These are phyloP conservation scores for Hipposideros armiger DNA, from an alignment of 2,113 vertebrate genomes.

Conservation along the genomic window DNA sequence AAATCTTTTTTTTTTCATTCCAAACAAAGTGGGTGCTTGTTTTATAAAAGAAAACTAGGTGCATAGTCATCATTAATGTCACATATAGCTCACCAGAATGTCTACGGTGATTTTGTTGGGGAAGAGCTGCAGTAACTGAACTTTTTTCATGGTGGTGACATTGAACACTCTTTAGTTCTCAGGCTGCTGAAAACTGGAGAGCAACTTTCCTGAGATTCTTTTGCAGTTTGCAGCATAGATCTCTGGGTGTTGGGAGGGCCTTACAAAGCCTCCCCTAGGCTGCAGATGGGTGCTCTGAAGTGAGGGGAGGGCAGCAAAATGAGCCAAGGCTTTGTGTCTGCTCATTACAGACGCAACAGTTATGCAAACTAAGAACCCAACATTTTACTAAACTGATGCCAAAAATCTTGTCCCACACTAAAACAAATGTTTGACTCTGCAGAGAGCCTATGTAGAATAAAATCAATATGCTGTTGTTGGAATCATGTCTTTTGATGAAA, in stretches of 20 bases:
- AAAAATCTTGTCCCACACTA: slow-evolving; percentile 77
- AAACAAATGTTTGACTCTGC: slow-evolving; percentile 81
- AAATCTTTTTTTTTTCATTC: not conserved
- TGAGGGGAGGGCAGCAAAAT: slow-evolving; percentile 68
- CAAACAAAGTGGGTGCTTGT: not conserved
- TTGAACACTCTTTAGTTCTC: not conserved
- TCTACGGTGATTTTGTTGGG: not conserved
- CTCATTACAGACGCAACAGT: slow-evolving; percentile 75
- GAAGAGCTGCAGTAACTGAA: not conserved
- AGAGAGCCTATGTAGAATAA: slow-evolving; percentile 78
- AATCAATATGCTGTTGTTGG: slow-evolving; percentile 80
- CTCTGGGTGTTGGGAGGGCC: not conserved
- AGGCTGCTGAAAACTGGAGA: not conserved
- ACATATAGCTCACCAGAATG: not conserved
- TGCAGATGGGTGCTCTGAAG: slow-evolving; percentile 48
- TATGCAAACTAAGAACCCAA: slow-evolving; percentile 77
- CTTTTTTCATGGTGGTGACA: not conserved
- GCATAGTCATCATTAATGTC: not conserved
- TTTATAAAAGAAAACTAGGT: slow-evolving; percentile 4
- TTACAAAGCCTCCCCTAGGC: not conserved
- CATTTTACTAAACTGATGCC: slow-evolving; percentile 74
- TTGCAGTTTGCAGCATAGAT: not conserved
- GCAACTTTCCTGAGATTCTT: not conserved
- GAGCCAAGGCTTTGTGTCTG: slow-evolving; percentile 78
- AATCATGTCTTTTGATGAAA: slow-evolving; percentile 76